phyloP scores from a whole-genome alignment of 2,113 vertebrate species.

The Sylvilagus bachmani region DNA sequence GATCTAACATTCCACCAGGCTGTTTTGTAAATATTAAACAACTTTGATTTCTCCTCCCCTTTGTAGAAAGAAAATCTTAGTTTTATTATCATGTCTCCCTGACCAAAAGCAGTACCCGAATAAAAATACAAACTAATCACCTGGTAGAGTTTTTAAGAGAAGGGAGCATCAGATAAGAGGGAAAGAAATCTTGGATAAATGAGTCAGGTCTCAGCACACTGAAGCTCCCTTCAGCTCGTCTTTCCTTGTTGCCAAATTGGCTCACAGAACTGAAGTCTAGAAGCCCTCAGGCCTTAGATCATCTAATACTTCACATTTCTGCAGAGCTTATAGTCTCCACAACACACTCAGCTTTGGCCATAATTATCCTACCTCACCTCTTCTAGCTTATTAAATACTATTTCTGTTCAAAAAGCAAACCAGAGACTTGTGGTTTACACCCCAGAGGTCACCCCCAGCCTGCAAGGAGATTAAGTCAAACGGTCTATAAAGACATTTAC shows the following conservation, averaged over 20 bases:
- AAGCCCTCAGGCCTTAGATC: constrained; percentile 47
- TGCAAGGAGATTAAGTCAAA: background rate
- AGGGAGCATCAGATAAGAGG: constrained; percentile 63
- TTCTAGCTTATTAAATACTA: background rate
- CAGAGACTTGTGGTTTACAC: background rate
- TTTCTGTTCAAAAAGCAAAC: constrained; percentile 34
- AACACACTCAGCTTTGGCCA: background rate
- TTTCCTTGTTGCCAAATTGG: background rate
- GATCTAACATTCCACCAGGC: background rate
- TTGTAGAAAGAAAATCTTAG: constrained; percentile 10
- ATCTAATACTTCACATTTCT: background rate
- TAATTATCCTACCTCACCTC: background rate
- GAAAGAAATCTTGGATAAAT: constrained; percentile 32
- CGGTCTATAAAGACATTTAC: background rate
- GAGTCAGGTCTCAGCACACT: constrained; percentile 11
- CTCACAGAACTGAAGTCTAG: background rate
- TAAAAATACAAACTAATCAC: background rate
- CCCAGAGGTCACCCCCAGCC: background rate
- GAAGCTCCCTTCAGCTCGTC: background rate
- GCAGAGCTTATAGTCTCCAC: background rate
- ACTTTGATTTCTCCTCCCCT: background rate
- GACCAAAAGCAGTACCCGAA: background rate
- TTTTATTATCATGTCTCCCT: constrained; percentile 39
- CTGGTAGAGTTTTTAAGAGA: background rate
- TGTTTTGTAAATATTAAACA: constrained; percentile 2